A percentile compares a stretch with the other conserved stretches of the same genome.
phyloP scores from a whole-genome alignment of 2,113 vertebrate genomes.

The Plecturocebus donacophilus region DNA sequence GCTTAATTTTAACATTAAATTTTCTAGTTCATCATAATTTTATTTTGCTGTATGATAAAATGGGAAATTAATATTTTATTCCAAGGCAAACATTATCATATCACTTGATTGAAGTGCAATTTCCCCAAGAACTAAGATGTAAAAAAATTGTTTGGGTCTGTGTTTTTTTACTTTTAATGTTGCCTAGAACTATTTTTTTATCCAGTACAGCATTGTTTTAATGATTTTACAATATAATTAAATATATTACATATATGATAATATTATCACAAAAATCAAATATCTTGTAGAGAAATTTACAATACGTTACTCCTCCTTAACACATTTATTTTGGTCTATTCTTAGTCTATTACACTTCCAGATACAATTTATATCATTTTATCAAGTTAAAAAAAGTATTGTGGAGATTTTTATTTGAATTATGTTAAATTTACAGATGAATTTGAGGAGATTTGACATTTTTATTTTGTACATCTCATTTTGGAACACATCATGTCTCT shows the following conservation, averaged over 20 bases:
- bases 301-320: not conserved
- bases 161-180: not conserved
- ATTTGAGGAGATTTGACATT: not conserved
- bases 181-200: not conserved
- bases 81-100: not conserved
- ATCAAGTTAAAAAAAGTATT: not conserved
- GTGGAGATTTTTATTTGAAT: not conserved
- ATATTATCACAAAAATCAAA: not conserved
- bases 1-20: not conserved
- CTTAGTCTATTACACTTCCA: not conserved
- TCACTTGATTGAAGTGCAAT: not conserved
- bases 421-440: not conserved
- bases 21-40: conserved; percentile 6
- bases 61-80: not conserved
- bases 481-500: not conserved
- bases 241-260: not conserved
- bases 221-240: conserved; percentile 1
- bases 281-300: not conserved
- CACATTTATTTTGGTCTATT: not conserved
- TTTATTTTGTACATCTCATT: not conserved
- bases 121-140: not conserved
- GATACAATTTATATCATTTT: not conserved
- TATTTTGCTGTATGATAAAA: not conserved
- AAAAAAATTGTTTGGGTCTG: not conserved
- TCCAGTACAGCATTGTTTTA: not conserved